These are phyloP conservation scores for Struthidea cinerea DNA, from an alignment of 2,113 vertebrate species.

Conservation along the genomic window DNA sequence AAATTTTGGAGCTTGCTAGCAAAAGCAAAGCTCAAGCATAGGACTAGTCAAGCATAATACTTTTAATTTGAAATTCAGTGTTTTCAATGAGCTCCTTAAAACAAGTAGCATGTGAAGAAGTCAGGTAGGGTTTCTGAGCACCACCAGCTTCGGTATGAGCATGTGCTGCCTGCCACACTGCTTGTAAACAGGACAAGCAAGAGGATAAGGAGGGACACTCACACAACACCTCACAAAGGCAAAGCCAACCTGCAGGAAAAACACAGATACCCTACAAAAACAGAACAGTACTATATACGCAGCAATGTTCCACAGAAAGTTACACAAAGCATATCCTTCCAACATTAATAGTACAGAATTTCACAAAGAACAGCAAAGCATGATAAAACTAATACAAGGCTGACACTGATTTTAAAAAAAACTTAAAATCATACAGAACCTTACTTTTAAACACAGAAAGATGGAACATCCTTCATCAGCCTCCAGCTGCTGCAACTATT, in stretches of 20 bases:
- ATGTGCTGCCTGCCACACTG: background rate
- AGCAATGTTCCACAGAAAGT: background rate
- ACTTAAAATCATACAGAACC: background rate
- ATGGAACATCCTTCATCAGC: background rate
- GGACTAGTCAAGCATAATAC: background rate
- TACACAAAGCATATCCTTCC: background rate
- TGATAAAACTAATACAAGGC: background rate
- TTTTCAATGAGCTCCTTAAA: background rate
- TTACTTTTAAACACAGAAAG: slow-evolving; percentile 1
- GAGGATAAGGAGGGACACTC: background rate
- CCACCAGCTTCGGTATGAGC: background rate
- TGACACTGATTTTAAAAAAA: background rate
- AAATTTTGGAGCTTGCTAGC: background rate
- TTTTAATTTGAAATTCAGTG: background rate
- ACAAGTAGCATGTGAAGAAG: background rate
- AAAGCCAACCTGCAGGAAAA: background rate
- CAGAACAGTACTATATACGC: background rate
- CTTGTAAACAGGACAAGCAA: background rate
- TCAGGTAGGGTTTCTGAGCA: background rate
- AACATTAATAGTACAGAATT: background rate
- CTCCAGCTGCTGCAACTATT: background rate
- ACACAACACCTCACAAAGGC: background rate
- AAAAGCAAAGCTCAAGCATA: background rate
- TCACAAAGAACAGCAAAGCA: background rate
- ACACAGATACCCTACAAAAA: background rate